phyloP scores from a whole-genome alignment of 2,113 vertebrate genomes.

The Lasiurus borealis region DNA sequence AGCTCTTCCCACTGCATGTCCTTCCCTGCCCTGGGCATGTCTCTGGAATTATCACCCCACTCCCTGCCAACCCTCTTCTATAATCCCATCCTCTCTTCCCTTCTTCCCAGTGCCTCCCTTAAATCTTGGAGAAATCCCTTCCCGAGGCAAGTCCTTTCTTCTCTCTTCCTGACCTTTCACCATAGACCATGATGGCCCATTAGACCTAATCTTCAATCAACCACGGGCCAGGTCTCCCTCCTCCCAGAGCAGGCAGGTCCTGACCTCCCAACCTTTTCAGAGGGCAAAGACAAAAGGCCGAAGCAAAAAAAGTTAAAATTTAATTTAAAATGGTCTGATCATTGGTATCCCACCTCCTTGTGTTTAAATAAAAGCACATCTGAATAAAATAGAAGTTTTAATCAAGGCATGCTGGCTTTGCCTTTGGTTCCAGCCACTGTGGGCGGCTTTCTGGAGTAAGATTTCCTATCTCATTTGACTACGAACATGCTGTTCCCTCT shows the following conservation, averaged over 20 bases:
- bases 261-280: not conserved
- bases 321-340: not conserved
- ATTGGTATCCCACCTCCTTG: not conserved
- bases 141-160: not conserved
- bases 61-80: not conserved
- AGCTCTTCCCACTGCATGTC: accelerated
- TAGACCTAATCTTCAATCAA: not conserved
- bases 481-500: not conserved
- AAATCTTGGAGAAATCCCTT: not conserved
- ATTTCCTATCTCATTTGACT: not conserved
- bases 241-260: not conserved
- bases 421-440: not conserved
- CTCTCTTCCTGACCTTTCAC: not conserved
- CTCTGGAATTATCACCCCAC: not conserved
- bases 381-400: not conserved
- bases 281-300: not conserved
- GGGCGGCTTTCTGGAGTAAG: not conserved
- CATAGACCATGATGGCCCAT: not conserved
- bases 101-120: not conserved
- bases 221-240: not conserved
- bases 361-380: not conserved
- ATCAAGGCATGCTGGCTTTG: not conserved
- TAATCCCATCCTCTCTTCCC: not conserved
- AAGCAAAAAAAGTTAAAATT: not conserved
- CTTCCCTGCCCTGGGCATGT: not conserved